These are phyloP conservation scores for Penaeus japonicus DNA, from an alignment of 1,140 invertebrate species.

Conservation along the genomic window DNA sequence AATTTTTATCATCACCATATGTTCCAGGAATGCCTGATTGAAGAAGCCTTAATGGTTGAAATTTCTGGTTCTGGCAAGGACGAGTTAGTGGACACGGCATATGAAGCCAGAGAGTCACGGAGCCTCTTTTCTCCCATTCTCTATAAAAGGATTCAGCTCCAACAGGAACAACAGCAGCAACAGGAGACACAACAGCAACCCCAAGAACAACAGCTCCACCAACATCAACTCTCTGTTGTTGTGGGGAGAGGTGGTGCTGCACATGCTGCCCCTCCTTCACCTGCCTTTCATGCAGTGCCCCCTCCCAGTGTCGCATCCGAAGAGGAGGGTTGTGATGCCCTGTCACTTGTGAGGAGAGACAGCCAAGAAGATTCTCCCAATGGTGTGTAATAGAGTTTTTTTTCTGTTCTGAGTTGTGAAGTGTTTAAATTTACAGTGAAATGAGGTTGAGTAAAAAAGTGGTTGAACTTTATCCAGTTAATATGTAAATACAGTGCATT, in stretches of 20 bases:
- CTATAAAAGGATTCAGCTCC: neutral
- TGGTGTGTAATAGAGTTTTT: conserved; percentile 3
- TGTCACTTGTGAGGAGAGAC: neutral
- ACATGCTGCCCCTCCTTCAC: neutral
- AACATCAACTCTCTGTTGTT: conserved; percentile 29
- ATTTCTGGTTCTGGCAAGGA: conserved; percentile 11
- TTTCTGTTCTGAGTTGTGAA: too few species aligned
- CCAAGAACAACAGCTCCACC: too few species aligned
- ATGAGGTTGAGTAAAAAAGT: too few species aligned
- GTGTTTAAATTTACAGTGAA: too few species aligned
- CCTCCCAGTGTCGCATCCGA: conserved; percentile 20
- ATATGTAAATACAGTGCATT: too few species aligned
- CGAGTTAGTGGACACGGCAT: conserved; percentile 35
- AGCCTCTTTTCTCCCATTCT: neutral
- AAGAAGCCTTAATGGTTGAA: conserved; percentile 33
- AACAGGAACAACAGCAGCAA: conserved; percentile 9
- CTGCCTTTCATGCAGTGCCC: neutral
- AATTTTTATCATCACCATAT: neutral
- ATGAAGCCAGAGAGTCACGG: conserved; percentile 37
- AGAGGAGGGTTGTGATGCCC: conserved; percentile 37
- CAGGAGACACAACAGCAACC: too few species aligned
- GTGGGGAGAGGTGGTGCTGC: conserved; percentile 11
- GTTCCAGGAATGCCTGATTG: conserved; percentile 37
- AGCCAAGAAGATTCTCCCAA: conserved; percentile 27
- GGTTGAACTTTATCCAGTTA: too few species aligned